Conservation (phyloP, 2,113 vertebrate genomes). For the Daubentonia madagascariensis region DNA sequence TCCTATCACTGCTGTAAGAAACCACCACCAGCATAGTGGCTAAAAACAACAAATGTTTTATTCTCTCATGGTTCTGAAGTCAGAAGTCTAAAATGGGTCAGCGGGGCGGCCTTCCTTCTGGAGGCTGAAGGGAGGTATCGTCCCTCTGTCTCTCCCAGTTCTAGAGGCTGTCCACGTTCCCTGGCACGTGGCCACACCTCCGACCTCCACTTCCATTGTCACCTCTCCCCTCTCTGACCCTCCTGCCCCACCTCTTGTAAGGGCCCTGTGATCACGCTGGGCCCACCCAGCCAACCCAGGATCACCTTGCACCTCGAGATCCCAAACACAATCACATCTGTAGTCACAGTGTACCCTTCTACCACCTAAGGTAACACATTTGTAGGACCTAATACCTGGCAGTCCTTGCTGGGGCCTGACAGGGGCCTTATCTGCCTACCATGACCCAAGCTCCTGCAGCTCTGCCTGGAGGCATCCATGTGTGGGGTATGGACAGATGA, state of each 20-base stretch:
- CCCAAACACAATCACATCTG: not conserved
- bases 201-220: not conserved
- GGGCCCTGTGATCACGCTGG: not conserved
- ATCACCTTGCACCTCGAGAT: not conserved
- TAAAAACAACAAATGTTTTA: not conserved
- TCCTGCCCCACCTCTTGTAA: not conserved
- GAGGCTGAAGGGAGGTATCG: not conserved
- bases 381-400: not conserved
- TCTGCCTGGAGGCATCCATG: accelerated
- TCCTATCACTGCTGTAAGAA: not conserved
- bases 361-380: accelerated
- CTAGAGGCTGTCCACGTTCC: not conserved
- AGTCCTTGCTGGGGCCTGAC: not conserved
- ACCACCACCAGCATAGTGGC: accelerated
- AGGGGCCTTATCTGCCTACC: not conserved
- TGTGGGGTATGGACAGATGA: not conserved
- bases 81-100: not conserved
- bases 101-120: not conserved
- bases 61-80: not conserved
- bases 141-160: not conserved
- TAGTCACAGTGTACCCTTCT: not conserved
- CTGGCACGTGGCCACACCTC: not conserved
- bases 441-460: not conserved
- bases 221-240: not conserved
- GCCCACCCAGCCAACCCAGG: not conserved